A percentile compares a stretch with the other conserved stretches of the same genome.
Evolutionary conservation across 2,888 invertebrate species (phyloP).

Genomic region (Elgonia sp.): DNA sequence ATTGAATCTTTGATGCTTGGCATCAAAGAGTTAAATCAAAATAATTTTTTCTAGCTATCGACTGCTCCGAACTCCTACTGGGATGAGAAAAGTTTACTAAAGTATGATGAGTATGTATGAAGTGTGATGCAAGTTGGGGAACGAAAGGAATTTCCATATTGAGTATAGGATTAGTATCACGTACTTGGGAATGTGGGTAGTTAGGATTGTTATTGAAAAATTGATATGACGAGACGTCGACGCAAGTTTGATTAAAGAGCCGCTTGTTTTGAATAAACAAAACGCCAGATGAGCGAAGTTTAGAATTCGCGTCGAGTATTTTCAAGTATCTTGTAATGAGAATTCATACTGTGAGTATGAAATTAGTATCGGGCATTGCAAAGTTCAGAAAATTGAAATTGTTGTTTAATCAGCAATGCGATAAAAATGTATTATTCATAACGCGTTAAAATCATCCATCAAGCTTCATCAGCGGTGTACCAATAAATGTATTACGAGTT

Average conservation of each 20-base stretch:
- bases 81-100: slow-evolving; percentile 67
- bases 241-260: slow-evolving; percentile 72
- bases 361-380: slow-evolving; percentile 40
- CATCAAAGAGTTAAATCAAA: slow-evolving; percentile 56
- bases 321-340: slow-evolving; percentile 56
- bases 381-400: slow-evolving; percentile 54
- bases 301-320: slow-evolving; percentile 49
- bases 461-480: slow-evolving; percentile 12
- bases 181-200: slow-evolving; percentile 68
- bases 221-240: slow-evolving; percentile 66
- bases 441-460: slow-evolving; percentile 23
- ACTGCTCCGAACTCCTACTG: slow-evolving; percentile 18
- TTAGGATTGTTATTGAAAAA: slow-evolving; percentile 73
- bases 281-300: slow-evolving; percentile 49
- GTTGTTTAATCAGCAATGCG: slow-evolving; percentile 48
- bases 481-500: slow-evolving; percentile 8
- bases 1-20: too few species aligned
- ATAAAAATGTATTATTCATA: slow-evolving; percentile 44
- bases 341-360: slow-evolving; percentile 19
- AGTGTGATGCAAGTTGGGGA: slow-evolving; percentile 68
- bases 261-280: slow-evolving; percentile 72
- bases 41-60: slow-evolving; percentile 61
- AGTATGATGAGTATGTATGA: slow-evolving; percentile 74
- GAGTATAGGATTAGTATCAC: slow-evolving; percentile 73
- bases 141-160: slow-evolving; percentile 72